Conservation (phyloP, 1,140 invertebrate species). For the Trichonephila clavipes region DNA sequence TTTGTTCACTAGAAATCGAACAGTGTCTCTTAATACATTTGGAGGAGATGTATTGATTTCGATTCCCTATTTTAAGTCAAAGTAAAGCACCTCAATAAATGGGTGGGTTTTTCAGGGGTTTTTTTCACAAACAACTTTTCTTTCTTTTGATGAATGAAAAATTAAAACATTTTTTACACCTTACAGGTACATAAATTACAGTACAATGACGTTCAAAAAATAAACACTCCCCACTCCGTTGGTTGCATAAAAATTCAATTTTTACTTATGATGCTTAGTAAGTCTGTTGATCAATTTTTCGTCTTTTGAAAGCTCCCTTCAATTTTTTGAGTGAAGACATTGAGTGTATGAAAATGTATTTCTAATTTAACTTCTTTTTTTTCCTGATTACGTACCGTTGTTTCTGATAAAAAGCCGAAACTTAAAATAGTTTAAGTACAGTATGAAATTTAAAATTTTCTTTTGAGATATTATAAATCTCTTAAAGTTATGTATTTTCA, state of each 20-base stretch:
- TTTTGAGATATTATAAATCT: too few relatives aligned
- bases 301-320: not conserved
- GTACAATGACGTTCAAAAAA: not conserved
- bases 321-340: not conserved
- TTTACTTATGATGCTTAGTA: slow-evolving; percentile 3
- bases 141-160: slow-evolving; percentile 29
- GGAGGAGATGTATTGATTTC: slow-evolving; percentile 44
- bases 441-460: too few relatives aligned
- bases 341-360: not conserved
- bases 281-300: not conserved
- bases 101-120: not conserved
- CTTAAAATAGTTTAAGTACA: too few relatives aligned
- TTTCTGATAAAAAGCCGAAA: too few relatives aligned
- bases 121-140: not conserved
- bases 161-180: not conserved
- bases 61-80: slow-evolving; percentile 37
- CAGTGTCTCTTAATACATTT: slow-evolving; percentile 49
- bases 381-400: too few relatives aligned
- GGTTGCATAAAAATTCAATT: slow-evolving; percentile 9
- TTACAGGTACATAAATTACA: slow-evolving; percentile 1
- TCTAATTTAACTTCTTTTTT: not conserved
- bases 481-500: too few relatives aligned
- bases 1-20: slow-evolving; percentile 64
- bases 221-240: not conserved
- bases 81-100: slow-evolving; percentile 2